A percentile compares a stretch with the other conserved stretches of the same genome.
Conservation (phyloP, 2,888 invertebrate genomes). For the Dendrolimus pini region DNA sequence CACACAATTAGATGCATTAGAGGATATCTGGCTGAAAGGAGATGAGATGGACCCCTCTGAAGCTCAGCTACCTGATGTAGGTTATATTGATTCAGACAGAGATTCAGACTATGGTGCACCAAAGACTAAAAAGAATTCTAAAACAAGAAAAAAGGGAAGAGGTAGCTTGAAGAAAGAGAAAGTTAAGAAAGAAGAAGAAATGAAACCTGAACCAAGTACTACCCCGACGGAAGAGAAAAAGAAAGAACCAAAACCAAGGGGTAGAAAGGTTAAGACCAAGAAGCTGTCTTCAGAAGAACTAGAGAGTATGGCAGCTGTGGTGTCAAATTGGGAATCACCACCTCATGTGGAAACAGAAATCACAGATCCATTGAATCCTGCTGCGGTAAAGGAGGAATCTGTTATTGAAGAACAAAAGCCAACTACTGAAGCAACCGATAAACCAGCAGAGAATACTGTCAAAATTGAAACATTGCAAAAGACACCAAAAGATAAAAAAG, state of each 20-base stretch:
- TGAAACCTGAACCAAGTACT: constrained; percentile 12
- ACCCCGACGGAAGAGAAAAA: constrained; percentile 18
- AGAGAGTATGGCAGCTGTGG: constrained; percentile 44
- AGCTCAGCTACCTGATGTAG: constrained; percentile 62
- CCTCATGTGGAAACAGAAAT: constrained; percentile 36
- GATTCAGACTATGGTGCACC: constrained; percentile 65
- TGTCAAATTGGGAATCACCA: constrained; percentile 59
- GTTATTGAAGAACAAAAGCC: constrained; percentile 4
- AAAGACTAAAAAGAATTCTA: constrained; percentile 33
- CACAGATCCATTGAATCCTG: constrained; percentile 24
- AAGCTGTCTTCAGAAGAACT: constrained; percentile 52
- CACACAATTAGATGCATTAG: constrained; percentile 82
- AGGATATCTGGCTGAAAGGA: constrained; percentile 88
- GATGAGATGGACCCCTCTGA: constrained; percentile 82
- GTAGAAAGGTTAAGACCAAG: constrained; percentile 43
- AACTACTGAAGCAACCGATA: constrained; percentile 2
- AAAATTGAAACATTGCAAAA: constrained; percentile 1
- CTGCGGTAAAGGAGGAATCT: constrained; percentile 8
- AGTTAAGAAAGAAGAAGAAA: constrained; percentile 15
- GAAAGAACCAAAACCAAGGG: constrained; percentile 11
- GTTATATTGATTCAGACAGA: constrained; percentile 65
- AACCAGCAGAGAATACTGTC: background rate
- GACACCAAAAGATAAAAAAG: constrained; percentile 25
- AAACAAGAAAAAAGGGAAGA: constrained; percentile 39
- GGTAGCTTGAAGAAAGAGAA: constrained; percentile 36